These are phyloP conservation scores for Pyrocephalus nanus DNA, from an alignment of 2,797 vertebrate species.

Conservation along the genomic window DNA sequence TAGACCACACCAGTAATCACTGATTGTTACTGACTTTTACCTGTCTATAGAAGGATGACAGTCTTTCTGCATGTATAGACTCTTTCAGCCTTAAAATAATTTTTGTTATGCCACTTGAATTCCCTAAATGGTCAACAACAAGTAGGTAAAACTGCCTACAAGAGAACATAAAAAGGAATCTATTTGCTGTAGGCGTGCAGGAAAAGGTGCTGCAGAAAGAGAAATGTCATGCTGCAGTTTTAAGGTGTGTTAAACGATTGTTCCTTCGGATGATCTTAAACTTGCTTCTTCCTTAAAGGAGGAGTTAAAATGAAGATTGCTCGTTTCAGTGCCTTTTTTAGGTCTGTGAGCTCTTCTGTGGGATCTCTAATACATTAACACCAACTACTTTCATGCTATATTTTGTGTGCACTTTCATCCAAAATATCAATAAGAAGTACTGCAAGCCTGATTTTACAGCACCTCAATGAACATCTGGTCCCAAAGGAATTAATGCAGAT, in stretches of 20 bases:
- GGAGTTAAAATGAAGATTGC: background rate
- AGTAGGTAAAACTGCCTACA: background rate
- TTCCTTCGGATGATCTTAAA: background rate
- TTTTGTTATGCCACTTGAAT: background rate
- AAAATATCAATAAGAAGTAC: background rate
- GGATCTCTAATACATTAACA: background rate
- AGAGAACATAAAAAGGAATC: background rate
- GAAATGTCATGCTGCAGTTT: background rate
- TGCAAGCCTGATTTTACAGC: background rate
- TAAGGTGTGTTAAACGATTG: fast-evolving
- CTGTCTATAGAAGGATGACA: background rate
- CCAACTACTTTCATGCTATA: background rate
- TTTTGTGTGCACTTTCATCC: background rate
- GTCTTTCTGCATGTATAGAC: background rate
- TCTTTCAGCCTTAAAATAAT: background rate
- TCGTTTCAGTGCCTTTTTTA: background rate
- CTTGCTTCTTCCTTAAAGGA: background rate
- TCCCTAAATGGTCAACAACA: background rate
- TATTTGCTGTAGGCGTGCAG: background rate
- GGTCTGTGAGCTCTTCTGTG: background rate
- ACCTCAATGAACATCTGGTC: background rate
- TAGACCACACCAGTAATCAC: background rate
- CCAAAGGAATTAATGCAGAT: background rate
- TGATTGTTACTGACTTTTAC: background rate
- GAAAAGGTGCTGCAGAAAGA: background rate